These are phyloP conservation scores for Oncorhynchus nerka DNA, from an alignment of 2,113 vertebrate genomes.

Conservation along the genomic window DNA sequence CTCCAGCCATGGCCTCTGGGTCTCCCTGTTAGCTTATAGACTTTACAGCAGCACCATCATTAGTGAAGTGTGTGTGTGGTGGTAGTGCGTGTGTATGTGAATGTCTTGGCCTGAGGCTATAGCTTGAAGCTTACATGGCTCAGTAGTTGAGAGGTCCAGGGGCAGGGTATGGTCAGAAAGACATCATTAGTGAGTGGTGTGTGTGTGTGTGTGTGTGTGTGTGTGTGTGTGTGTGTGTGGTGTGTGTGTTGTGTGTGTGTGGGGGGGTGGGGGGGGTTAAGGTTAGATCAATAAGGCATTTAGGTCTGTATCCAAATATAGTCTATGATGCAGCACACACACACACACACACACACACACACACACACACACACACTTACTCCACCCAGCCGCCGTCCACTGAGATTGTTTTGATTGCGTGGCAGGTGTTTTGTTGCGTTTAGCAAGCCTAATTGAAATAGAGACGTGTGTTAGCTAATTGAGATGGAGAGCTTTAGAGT, in stretches of 20 bases:
- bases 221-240: no score
- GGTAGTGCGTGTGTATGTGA: not conserved
- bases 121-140: no score
- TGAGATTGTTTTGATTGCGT: not conserved
- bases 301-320: no score
- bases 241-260: no score
- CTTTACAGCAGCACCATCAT: not conserved
- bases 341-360: not conserved
- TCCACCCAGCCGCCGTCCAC: not conserved
- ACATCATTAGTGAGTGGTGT: not conserved
- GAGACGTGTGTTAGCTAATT: no score
- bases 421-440: not conserved
- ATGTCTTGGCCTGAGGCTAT: no score
- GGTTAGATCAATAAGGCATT: no score
- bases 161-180: no score
- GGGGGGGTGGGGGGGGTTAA: not conserved
- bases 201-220: constrained; percentile 2
- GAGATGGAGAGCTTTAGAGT: no score
- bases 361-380: not conserved
- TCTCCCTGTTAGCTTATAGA: constrained; percentile 8
- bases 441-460: no score
- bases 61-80: not conserved
- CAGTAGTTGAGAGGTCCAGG: no score
- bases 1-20: not conserved
- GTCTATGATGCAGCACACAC: not conserved